Evolutionary conservation across 1,140 invertebrate genomes (phyloP).

Genomic region (Microplitis demolitor): DNA sequence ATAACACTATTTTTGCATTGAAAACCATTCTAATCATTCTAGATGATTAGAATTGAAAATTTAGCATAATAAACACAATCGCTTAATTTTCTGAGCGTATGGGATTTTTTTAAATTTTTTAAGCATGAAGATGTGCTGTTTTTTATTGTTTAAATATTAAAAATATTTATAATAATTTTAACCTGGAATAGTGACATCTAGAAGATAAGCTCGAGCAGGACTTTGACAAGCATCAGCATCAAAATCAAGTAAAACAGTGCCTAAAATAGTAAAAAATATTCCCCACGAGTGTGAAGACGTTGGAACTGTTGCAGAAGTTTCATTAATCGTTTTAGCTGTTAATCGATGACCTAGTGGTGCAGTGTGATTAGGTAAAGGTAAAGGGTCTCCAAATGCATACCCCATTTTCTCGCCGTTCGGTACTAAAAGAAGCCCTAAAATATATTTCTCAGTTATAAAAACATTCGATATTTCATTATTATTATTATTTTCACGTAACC

Average conservation of each 20-base stretch:
- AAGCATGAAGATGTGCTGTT: too few species aligned
- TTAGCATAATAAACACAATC: too few species aligned
- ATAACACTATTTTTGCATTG: too few species aligned
- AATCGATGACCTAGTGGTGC: constrained; percentile 51
- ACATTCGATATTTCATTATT: too few species aligned
- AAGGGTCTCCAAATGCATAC: constrained; percentile 75
- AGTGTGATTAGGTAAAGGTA: constrained; percentile 55
- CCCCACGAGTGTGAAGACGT: constrained; percentile 78
- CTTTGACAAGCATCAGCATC: constrained; percentile 96
- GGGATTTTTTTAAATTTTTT: too few species aligned
- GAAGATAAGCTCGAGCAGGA: constrained; percentile 87
- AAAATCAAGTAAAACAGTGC: constrained; percentile 92
- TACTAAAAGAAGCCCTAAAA: constrained; percentile 79
- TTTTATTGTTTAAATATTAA: too few species aligned
- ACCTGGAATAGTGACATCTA: constrained; percentile 91
- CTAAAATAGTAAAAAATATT: constrained; percentile 89
- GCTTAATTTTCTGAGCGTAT: too few species aligned
- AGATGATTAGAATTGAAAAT: too few species aligned
- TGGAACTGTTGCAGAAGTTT: constrained; percentile 29
- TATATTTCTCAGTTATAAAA: neutral
- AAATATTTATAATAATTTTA: constrained; percentile 10
- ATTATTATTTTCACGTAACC: too few species aligned
- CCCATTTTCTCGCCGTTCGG: constrained; percentile 90
- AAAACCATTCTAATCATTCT: too few species aligned
- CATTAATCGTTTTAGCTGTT: constrained; percentile 43